Base-by-base conservation (phyloP, 2,113 vertebrate species). In the Caranx melampygus region DNA sequence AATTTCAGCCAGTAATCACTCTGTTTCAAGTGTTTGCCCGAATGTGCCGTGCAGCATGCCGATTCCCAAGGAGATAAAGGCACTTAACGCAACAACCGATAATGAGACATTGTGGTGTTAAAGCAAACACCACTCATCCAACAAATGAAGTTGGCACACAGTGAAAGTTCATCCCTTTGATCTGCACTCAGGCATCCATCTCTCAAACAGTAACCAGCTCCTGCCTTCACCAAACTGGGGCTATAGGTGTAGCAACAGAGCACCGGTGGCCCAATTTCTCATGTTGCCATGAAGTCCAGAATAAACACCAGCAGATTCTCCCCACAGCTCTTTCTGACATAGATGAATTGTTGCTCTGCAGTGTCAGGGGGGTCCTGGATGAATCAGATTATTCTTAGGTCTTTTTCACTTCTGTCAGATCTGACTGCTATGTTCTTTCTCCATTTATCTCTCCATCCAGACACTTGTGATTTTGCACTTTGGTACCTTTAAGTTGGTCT, bases 301-400 rank as follows among this genome's bases (percentile, higher is more conserved):
- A 54, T 44, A 49, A 57, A 54, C 13, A 21, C 67, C 37, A 57
- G 54, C 70, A 79, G 42, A 52, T 73, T 74, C 78, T 81, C 74
- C 78, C 79, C 45, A 62, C 75, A 78, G 83, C 42, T 82, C 82
- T 85, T 64, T 54, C 61, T 88, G 88, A 90, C 76, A 82, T 49
- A 87, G 86, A 91, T 87, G 42, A 78, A 89, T 92, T 55, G 58
- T 67, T 75, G 71, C 58, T 35, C 71, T 79, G 44, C 20, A 34
- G 62, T 57, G 62, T 78, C 80, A 81, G 67, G 9, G 47, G 37
- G 59, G 68, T 84, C 70, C 71, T 74, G 78, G 51, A 66, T 70
- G 74, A 75, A 72, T 83, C 42, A n/a, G 12, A 75, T 86, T 84
- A 85, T 91, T 87, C 59, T 78, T 62, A n/a, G 82, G 52, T 75